These are phyloP conservation scores for Urocyon cinereoargenteus DNA, from an alignment of 2,797 vertebrate species.

Conservation along the genomic window DNA sequence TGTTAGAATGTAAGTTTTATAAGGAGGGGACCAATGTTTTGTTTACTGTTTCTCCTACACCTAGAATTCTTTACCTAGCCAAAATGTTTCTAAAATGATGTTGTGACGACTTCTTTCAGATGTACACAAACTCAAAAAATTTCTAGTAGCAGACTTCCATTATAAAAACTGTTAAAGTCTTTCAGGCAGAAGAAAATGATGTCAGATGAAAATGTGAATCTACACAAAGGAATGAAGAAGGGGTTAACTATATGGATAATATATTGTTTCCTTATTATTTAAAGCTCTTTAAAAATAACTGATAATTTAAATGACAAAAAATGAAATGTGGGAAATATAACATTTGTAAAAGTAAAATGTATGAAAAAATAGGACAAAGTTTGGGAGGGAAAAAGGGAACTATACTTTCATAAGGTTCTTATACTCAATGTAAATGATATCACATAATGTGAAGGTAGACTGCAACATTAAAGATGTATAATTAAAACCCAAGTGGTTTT, in stretches of 20 bases:
- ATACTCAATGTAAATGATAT: not conserved
- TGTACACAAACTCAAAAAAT: not conserved
- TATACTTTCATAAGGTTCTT: not conserved
- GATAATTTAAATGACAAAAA: not conserved
- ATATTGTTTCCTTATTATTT: not conserved
- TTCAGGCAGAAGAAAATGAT: not conserved
- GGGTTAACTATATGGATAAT: not conserved
- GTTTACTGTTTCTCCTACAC: not conserved
- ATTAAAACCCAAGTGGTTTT: not conserved
- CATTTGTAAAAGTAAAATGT: conserved; percentile 11
- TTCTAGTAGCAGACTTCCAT: conserved; percentile 4
- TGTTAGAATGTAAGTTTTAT: conserved; percentile 19
- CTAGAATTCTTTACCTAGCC: conserved; percentile 16
- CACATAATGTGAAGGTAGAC: not conserved
- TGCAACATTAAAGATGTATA: not conserved
- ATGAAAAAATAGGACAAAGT: not conserved
- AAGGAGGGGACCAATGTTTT: not conserved
- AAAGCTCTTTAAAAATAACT: not conserved
- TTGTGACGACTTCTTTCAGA: not conserved
- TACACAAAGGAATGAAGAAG: conserved; percentile 17
- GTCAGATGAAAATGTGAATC: not conserved
- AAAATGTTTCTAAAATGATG: not conserved
- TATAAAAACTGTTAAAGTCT: not conserved
- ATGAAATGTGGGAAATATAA: not conserved
- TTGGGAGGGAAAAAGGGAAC: not conserved